A percentile compares a stretch with the other conserved stretches of the same genome.
Conservation (phyloP, 2,797 vertebrate genomes). For the Enteromius radiatus region DNA sequence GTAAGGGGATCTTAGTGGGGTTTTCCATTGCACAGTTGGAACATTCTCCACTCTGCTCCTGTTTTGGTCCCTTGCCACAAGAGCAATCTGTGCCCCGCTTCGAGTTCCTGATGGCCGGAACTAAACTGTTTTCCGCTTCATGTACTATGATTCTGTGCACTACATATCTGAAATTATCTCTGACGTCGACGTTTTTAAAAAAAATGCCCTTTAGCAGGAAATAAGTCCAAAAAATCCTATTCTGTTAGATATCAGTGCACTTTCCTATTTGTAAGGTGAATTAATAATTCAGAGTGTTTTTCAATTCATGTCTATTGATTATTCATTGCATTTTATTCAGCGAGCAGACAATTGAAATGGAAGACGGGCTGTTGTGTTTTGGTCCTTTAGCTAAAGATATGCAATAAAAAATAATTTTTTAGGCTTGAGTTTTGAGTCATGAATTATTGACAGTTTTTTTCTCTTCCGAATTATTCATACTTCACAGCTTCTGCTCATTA, state of each 20-base stretch:
- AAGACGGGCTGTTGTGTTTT: background rate
- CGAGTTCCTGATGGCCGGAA: constrained; percentile 37
- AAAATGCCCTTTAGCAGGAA: too few species aligned
- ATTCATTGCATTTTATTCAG: constrained; percentile 25
- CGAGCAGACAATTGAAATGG: constrained; percentile 15
- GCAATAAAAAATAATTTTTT: background rate
- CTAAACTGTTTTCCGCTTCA: constrained; percentile 45
- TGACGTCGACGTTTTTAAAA: background rate
- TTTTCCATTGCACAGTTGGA: constrained; percentile 52
- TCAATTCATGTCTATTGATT: constrained; percentile 25
- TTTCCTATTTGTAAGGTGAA: constrained; percentile 13
- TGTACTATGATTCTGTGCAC: background rate
- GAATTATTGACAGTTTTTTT: constrained; percentile 16
- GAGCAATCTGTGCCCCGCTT: constrained; percentile 60
- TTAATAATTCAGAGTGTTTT: constrained; percentile 31
- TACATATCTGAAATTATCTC: background rate
- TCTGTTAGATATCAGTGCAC: background rate
- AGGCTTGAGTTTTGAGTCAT: constrained; percentile 1
- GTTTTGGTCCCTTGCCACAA: constrained; percentile 59
- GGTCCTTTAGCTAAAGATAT: background rate
- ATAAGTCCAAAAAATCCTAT: background rate
- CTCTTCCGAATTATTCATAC: constrained; percentile 23
- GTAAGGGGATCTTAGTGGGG: constrained; percentile 51
- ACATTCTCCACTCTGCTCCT: constrained; percentile 51
- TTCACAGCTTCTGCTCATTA: constrained; percentile 31